Conservation (phyloP, 35 echinoderm and acorn worm genomes). For the Eucidaris tribuloides region DNA sequence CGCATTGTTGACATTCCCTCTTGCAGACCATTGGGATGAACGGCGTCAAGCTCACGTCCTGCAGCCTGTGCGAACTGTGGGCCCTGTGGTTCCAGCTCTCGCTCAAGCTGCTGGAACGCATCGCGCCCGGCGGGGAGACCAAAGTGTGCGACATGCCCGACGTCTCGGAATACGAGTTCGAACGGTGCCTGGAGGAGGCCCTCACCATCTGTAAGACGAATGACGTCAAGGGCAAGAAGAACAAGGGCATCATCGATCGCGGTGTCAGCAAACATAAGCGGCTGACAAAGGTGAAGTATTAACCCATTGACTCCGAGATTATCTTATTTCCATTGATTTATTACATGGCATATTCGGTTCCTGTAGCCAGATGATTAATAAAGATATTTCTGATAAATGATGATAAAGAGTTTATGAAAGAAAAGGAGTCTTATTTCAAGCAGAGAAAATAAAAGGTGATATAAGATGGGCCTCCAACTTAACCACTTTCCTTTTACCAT, state of each 20-base stretch:
- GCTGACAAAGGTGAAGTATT: constrained; percentile 55
- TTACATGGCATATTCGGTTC: no score
- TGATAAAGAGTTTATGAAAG: no score
- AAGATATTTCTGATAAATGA: no score
- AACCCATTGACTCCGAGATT: no score
- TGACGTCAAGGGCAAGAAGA: constrained; percentile 88
- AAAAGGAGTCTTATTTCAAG: no score
- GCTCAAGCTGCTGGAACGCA: constrained; percentile 69
- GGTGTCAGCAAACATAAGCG: constrained; percentile 62
- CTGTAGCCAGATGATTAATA: no score
- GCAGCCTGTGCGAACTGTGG: constrained; percentile 82
- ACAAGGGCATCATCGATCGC: constrained; percentile 50
- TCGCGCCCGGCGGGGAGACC: constrained; percentile 58
- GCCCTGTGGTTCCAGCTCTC: constrained; percentile 87
- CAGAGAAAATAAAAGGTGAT: no score
- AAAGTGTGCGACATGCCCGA: constrained; percentile 54
- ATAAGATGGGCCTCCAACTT: no score
- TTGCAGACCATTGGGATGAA: neutral
- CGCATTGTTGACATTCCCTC: no score
- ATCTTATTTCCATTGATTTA: no score
- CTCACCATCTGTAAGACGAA: constrained; percentile 57
- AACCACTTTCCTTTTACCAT: no score
- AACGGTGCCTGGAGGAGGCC: constrained; percentile 71
- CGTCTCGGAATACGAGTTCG: constrained; percentile 73
- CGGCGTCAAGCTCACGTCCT: constrained; percentile 24